Conservation (phyloP, 2,888 invertebrate genomes). For the Danaus chrysippus region DNA sequence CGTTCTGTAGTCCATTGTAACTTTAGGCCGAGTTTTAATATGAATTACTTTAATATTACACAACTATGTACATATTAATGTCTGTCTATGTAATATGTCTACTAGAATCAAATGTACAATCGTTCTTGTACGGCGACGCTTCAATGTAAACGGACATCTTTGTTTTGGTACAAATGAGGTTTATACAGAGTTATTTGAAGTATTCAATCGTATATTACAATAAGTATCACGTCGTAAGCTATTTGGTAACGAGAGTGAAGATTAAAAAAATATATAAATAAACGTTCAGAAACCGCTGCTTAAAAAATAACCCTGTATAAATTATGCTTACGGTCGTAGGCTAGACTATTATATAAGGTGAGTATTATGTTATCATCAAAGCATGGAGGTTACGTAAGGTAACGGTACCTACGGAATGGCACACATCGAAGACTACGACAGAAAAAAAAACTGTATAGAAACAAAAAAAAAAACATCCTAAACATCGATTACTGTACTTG, state of each 20-base stretch:
- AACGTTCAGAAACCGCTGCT: constrained; percentile 36
- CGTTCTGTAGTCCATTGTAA: constrained; percentile 15
- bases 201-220: constrained; percentile 3
- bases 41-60: not conserved
- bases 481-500: constrained; percentile 68
- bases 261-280: constrained; percentile 19
- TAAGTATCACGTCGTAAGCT: constrained; percentile 11
- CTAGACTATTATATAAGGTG: constrained; percentile 66
- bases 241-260: constrained; percentile 22
- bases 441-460: constrained; percentile 59
- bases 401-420: constrained; percentile 72
- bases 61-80: too few relatives aligned
- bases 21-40: constrained; percentile 27
- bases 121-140: too few relatives aligned
- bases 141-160: constrained; percentile 22
- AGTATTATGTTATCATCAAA: constrained; percentile 73
- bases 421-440: constrained; percentile 66
- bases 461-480: constrained; percentile 53
- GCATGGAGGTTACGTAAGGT: constrained; percentile 67
- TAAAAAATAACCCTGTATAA: constrained; percentile 77
- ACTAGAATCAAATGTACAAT: too few relatives aligned
- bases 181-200: constrained; percentile 72
- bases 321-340: constrained; percentile 73
- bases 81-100: too few relatives aligned
- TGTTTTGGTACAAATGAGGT: constrained; percentile 74